Conservation (phyloP, 2,113 vertebrate genomes). For the Dissostichus mawsoni region DNA sequence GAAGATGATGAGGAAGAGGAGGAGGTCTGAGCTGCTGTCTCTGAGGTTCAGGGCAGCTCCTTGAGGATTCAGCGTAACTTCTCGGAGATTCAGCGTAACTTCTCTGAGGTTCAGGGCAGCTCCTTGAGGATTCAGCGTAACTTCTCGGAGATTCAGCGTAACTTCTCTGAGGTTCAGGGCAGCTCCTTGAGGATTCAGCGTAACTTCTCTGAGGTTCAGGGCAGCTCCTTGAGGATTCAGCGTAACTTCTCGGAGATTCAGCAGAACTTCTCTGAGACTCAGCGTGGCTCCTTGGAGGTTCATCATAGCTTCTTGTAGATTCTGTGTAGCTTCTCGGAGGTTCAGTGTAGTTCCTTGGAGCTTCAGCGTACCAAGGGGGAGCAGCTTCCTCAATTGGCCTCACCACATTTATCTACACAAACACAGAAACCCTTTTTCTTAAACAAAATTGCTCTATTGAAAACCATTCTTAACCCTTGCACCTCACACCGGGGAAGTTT, state of each 20-base stretch:
- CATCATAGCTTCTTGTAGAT: background rate
- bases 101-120: background rate
- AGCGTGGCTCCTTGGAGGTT: background rate
- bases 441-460: background rate
- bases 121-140: background rate
- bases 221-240: background rate
- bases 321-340: background rate
- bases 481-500: no score
- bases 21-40: slow-evolving; percentile 14
- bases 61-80: background rate
- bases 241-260: background rate
- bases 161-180: slow-evolving; percentile 8
- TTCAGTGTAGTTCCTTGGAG: background rate
- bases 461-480: background rate
- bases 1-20: background rate
- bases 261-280: background rate
- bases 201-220: background rate
- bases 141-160: background rate
- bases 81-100: background rate
- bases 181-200: no score
- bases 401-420: slow-evolving; percentile 65
- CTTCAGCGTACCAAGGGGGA: slow-evolving; percentile 5
- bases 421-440: background rate
- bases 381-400: slow-evolving; percentile 36
- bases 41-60: slow-evolving; percentile 1